These are phyloP conservation scores for Cygnus olor DNA, from an alignment of 2,797 vertebrate genomes.

Conservation along the genomic window DNA sequence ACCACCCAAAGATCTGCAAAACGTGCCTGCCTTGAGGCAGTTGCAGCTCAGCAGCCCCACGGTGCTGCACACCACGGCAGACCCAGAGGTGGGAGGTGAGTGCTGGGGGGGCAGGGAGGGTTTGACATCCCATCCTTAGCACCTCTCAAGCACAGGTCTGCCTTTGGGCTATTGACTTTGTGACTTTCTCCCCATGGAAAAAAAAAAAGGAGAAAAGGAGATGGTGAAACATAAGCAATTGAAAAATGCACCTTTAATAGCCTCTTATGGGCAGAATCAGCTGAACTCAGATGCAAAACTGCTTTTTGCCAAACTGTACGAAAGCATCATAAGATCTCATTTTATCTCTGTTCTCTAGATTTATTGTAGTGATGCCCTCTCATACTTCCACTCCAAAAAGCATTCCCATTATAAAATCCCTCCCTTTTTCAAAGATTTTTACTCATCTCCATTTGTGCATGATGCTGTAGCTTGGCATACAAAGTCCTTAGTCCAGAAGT, in stretches of 20 bases:
- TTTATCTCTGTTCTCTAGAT: constrained; percentile 42
- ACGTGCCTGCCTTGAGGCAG: background rate
- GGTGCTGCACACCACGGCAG: background rate
- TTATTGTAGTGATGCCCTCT: constrained; percentile 37
- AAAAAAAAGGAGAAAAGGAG: fast-evolving
- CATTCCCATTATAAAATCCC: constrained; percentile 37
- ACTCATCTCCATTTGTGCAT: background rate
- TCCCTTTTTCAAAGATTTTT: constrained; percentile 29
- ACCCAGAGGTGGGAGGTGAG: background rate
- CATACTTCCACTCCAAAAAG: constrained; percentile 22
- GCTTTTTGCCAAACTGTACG: constrained; percentile 47
- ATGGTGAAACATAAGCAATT: background rate
- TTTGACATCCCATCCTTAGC: background rate
- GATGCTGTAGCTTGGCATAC: constrained; percentile 14
- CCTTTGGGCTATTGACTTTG: background rate
- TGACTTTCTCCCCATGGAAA: background rate
- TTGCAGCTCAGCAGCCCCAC: background rate
- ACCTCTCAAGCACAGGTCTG: background rate
- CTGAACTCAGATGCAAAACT: constrained; percentile 59
- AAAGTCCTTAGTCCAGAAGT: constrained; percentile 1
- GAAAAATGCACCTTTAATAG: background rate
- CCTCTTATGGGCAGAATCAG: constrained; percentile 34
- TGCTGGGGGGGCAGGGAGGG: background rate
- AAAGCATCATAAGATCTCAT: constrained; percentile 27
- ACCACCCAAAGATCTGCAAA: background rate